Percentiles rank a stretch among this genome's conserved stretches.
phyloP scores from a whole-genome alignment of 2,888 invertebrate species.

The Stomorhina lunata region DNA sequence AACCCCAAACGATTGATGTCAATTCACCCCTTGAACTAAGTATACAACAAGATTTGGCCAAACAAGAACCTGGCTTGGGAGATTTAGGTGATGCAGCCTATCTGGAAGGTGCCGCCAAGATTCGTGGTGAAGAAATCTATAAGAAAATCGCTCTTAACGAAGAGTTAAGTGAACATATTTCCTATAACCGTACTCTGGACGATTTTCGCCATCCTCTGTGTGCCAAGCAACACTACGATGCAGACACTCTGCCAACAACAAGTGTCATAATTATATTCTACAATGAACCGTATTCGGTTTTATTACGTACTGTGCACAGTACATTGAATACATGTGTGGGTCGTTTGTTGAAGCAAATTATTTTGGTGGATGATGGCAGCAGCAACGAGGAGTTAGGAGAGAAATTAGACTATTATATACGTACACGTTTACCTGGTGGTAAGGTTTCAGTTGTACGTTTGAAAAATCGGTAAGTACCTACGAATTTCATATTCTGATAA shows the following conservation, averaged over 20 bases:
- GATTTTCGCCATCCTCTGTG: slow-evolving; percentile 79
- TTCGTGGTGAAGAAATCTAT: slow-evolving; percentile 85
- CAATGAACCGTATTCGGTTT: slow-evolving; percentile 93
- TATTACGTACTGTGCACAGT: slow-evolving; percentile 88
- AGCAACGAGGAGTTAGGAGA: slow-evolving; percentile 87
- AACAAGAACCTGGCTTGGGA: slow-evolving; percentile 86
- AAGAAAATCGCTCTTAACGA: slow-evolving; percentile 93
- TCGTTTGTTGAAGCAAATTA: slow-evolving; percentile 89
- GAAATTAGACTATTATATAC: slow-evolving; percentile 89
- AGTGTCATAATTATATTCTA: slow-evolving; percentile 93
- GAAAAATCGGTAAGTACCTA: slow-evolving; percentile 82
- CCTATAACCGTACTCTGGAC: slow-evolving; percentile 86
- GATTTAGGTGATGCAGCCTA: slow-evolving; percentile 86
- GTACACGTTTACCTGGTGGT: slow-evolving; percentile 85
- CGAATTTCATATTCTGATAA: background rate
- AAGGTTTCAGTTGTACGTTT: slow-evolving; percentile 88
- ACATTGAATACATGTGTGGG: slow-evolving; percentile 86
- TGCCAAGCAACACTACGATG: slow-evolving; percentile 81
- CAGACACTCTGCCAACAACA: slow-evolving; percentile 84
- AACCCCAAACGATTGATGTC: slow-evolving; percentile 52
- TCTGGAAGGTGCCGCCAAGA: slow-evolving; percentile 84
- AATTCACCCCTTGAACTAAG: slow-evolving; percentile 74
- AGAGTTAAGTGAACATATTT: slow-evolving; percentile 91
- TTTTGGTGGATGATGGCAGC: slow-evolving; percentile 96
- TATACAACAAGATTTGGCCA: slow-evolving; percentile 83